Conservation (phyloP, 2,888 invertebrate genomes). For the Spicauda simplicius region DNA sequence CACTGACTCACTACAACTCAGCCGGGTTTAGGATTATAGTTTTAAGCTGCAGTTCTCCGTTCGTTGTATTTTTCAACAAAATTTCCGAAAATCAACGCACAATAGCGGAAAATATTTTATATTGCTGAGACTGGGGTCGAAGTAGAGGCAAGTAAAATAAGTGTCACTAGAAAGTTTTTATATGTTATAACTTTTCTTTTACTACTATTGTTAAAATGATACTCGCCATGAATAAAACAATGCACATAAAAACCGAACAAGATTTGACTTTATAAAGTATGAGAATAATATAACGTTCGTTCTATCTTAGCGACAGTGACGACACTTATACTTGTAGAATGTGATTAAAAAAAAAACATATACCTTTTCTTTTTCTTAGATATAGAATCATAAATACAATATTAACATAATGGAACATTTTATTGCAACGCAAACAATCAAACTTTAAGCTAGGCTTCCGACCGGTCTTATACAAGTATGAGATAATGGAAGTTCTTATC, state of each 20-base stretch:
- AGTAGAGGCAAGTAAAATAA: constrained; percentile 15
- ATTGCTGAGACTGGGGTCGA: background rate
- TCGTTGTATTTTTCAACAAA: no score
- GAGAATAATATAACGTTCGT: background rate
- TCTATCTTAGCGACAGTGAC: background rate
- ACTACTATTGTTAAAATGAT: constrained; percentile 37
- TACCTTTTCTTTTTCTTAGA: no score
- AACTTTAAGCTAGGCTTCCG: no score
- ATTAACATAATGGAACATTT: no score
- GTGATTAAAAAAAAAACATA: background rate
- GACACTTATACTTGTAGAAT: no score
- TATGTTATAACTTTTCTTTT: constrained; percentile 20
- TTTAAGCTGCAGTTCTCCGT: no score
- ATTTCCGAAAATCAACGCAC: background rate
- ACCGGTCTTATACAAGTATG: no score
- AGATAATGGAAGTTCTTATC: no score
- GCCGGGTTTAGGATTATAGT: no score
- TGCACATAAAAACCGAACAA: constrained; percentile 39
- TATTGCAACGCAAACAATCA: no score
- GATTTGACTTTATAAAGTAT: constrained; percentile 36
- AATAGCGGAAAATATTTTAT: background rate
- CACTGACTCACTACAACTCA: no score
- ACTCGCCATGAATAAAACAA: constrained; percentile 43
- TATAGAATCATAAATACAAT: no score
- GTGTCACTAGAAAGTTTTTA: constrained; percentile 25